These are phyloP conservation scores for Heloderma charlesbogerti DNA, from an alignment of 2,113 vertebrate genomes.

Conservation along the genomic window DNA sequence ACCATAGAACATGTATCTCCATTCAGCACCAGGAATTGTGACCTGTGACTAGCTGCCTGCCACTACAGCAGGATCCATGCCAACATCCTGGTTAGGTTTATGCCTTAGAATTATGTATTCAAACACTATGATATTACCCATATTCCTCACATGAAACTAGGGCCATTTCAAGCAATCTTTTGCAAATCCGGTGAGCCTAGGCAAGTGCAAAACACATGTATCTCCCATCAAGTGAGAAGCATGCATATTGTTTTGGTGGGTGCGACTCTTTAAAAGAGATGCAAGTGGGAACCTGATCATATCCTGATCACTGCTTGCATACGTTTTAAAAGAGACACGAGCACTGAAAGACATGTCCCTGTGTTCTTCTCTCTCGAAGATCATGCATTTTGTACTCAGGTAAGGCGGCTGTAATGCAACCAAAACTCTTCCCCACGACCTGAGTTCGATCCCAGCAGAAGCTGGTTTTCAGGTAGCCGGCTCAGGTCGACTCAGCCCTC, in stretches of 20 bases:
- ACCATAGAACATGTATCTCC: neutral
- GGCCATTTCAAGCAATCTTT: neutral
- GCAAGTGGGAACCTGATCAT: neutral
- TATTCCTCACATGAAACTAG: neutral
- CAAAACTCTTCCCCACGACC: too few relatives aligned
- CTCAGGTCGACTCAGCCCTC: too few relatives aligned
- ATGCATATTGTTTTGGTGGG: neutral
- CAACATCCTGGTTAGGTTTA: neutral
- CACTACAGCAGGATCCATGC: neutral
- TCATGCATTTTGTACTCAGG: neutral
- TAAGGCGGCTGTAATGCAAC: too few relatives aligned
- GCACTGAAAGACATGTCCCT: neutral
- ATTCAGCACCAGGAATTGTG: too few relatives aligned
- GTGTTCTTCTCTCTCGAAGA: neutral
- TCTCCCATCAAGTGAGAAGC: too few relatives aligned
- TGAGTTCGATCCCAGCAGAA: too few relatives aligned
- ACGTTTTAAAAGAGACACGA: neutral
- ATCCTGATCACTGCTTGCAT: too few relatives aligned
- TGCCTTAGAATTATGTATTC: neutral
- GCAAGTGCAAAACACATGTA: neutral
- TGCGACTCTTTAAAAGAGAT: neutral
- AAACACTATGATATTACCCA: neutral
- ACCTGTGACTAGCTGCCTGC: neutral
- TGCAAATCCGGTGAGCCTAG: neutral
- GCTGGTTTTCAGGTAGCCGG: too few relatives aligned